Evolutionary conservation across 1,140 invertebrate genomes (phyloP).

Genomic region (Adoxophyes honmai): DNA sequence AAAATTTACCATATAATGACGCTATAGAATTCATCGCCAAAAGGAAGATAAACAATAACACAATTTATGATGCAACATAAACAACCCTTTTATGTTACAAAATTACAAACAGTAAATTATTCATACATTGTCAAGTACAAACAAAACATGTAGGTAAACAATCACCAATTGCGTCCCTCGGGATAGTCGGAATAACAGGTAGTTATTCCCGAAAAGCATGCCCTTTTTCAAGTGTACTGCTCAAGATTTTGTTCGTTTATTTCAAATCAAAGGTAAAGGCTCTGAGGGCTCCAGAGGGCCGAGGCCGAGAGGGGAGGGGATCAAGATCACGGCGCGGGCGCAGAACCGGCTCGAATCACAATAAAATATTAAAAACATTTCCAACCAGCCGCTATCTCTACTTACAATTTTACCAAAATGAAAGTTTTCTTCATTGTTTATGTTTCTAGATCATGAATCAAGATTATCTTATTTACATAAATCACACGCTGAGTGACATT

Average conservation of each 20-base stretch:
- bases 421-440: conserved; percentile 20
- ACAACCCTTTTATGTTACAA: no score
- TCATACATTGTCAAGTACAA: no score
- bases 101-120: no score
- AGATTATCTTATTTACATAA: conserved; percentile 22
- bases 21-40: no score
- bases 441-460: conserved; percentile 11
- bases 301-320: conserved; percentile 38
- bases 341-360: conserved; percentile 42
- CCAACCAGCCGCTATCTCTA: conserved; percentile 2
- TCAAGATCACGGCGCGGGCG: conserved; percentile 45
- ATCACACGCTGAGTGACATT: conserved; percentile 23
- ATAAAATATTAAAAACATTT: conserved; percentile 31
- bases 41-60: no score
- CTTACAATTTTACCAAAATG: conserved; percentile 19
- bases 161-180: no score
- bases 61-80: no score
- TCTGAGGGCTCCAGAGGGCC: conserved; percentile 29
- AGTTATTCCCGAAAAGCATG: conserved; percentile 15
- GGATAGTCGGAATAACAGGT: no score
- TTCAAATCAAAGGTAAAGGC: conserved; percentile 41
- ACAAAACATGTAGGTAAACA: no score
- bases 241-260: conserved; percentile 36
- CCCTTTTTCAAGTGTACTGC: conserved; percentile 25
- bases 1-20: no score